These are phyloP conservation scores for Triplophysa yarkandensis DNA, from an alignment of 2,797 vertebrate genomes.

Conservation along the genomic window DNA sequence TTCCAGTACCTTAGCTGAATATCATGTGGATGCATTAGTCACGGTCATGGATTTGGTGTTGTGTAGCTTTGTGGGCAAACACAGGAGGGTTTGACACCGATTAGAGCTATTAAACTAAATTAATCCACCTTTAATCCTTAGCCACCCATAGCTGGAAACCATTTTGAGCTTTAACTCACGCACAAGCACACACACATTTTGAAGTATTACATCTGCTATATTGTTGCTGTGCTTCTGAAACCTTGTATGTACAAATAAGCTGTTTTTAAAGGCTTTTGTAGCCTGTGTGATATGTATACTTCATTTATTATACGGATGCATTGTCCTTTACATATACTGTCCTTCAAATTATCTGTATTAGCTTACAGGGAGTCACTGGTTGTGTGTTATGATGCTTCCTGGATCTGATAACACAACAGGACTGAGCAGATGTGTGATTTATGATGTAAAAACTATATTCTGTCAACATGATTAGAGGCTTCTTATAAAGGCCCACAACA, in stretches of 20 bases:
- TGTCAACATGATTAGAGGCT: neutral
- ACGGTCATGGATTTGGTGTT: constrained; percentile 9
- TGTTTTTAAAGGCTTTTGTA: too few species aligned
- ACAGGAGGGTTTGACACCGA: constrained; percentile 29
- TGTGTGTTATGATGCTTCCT: neutral
- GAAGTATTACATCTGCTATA: too few species aligned
- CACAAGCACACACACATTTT: constrained; percentile 8
- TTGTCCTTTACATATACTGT: too few species aligned
- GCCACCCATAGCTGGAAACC: constrained; percentile 16
- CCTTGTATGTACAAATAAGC: too few species aligned
- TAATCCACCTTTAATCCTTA: constrained; percentile 48
- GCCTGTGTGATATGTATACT: too few species aligned
- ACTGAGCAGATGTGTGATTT: neutral
- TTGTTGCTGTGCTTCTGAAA: too few species aligned
- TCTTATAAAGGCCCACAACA: neutral
- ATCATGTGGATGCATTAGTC: neutral
- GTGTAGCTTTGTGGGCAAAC: constrained; percentile 23
- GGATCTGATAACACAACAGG: neutral
- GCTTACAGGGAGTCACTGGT: neutral
- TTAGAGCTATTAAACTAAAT: constrained; percentile 37
- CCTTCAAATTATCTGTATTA: neutral
- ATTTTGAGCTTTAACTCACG: neutral
- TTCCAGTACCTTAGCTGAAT: neutral
- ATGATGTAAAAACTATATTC: neutral
- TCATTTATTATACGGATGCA: too few species aligned